phyloP scores from a whole-genome alignment of 2,888 invertebrate genomes.

The Meliscaeva auricollis region DNA sequence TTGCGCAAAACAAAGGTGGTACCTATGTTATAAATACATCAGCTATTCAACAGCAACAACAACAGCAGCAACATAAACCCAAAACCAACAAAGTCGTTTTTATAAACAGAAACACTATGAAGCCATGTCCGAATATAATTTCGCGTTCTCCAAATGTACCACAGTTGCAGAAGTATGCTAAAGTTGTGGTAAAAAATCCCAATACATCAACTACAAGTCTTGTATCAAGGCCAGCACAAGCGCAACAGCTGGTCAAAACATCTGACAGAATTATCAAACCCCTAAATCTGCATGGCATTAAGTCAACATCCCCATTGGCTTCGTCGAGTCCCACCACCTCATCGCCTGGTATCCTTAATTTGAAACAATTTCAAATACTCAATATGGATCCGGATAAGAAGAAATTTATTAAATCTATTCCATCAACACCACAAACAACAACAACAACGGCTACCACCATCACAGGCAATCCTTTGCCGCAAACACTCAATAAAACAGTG shows the following conservation, averaged over 20 bases:
- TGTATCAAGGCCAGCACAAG: slow-evolving; percentile 66
- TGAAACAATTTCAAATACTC: slow-evolving; percentile 78
- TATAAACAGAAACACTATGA: slow-evolving; percentile 83
- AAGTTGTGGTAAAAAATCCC: slow-evolving; percentile 80
- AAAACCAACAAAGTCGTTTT: slow-evolving; percentile 82
- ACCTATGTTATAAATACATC: slow-evolving; percentile 80
- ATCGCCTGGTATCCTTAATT: slow-evolving; percentile 77
- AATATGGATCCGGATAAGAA: slow-evolving; percentile 68
- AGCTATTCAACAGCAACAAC: slow-evolving; percentile 74
- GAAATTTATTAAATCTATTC: slow-evolving; percentile 51
- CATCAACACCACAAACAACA: not conserved
- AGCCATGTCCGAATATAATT: slow-evolving; percentile 81
- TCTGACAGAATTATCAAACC: slow-evolving; percentile 76
- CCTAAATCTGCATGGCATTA: slow-evolving; percentile 78
- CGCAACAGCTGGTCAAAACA: slow-evolving; percentile 52
- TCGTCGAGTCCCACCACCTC: slow-evolving; percentile 44
- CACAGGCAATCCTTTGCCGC: slow-evolving; percentile 15
- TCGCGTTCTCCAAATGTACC: slow-evolving; percentile 79
- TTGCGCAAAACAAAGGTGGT: slow-evolving; percentile 68
- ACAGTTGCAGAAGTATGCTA: slow-evolving; percentile 79
- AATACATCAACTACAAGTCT: slow-evolving; percentile 78
- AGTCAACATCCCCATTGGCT: slow-evolving; percentile 59
- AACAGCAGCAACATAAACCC: slow-evolving; percentile 58
- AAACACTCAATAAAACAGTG: slow-evolving; percentile 78
- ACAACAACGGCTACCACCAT: not conserved